Evolutionary conservation across 35 echinoderm and acorn worm species (phyloP).

Genomic region (Chiridota heheva): DNA sequence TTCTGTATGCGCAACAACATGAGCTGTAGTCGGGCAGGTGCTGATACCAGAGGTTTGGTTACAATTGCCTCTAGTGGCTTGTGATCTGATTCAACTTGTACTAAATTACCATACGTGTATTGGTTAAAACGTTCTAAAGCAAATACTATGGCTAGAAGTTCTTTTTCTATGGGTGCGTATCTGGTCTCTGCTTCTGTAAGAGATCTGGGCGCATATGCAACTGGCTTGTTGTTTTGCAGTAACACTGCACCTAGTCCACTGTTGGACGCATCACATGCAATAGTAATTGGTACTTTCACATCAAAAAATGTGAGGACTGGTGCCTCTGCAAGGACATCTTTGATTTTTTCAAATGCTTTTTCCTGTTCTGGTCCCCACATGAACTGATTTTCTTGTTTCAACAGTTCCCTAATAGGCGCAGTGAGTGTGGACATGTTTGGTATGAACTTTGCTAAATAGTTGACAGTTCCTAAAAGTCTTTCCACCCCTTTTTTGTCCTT

Average conservation of each 20-base stretch:
- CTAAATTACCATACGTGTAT: slow-evolving; percentile 33
- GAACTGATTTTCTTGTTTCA: slow-evolving; percentile 10
- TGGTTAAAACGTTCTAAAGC: slow-evolving; percentile 36
- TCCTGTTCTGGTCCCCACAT: slow-evolving; percentile 3
- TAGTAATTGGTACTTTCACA: slow-evolving; percentile 14
- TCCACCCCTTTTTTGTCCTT: not conserved
- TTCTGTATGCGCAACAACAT: slow-evolving; percentile 54
- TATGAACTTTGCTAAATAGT: slow-evolving; percentile 35
- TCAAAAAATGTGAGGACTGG: slow-evolving; percentile 29
- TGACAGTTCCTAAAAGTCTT: slow-evolving; percentile 15
- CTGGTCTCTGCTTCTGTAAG: not conserved
- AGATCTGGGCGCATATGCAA: slow-evolving; percentile 29
- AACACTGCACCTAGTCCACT: slow-evolving; percentile 14
- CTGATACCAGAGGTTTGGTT: slow-evolving; percentile 26
- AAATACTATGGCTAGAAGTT: slow-evolving; percentile 38
- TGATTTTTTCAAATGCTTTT: slow-evolving; percentile 1
- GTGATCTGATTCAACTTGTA: slow-evolving; percentile 50
- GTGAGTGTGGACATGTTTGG: slow-evolving; percentile 15
- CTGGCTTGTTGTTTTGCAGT: slow-evolving; percentile 8
- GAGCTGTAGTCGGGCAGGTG: slow-evolving; percentile 40
- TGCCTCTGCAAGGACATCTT: not conserved
- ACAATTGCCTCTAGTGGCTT: slow-evolving; percentile 55
- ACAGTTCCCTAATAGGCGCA: not conserved
- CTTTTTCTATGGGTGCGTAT: slow-evolving; percentile 46
- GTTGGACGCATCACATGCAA: slow-evolving; percentile 5